phyloP scores from a whole-genome alignment of 2,797 vertebrate species.

The Champsocephalus esox region DNA sequence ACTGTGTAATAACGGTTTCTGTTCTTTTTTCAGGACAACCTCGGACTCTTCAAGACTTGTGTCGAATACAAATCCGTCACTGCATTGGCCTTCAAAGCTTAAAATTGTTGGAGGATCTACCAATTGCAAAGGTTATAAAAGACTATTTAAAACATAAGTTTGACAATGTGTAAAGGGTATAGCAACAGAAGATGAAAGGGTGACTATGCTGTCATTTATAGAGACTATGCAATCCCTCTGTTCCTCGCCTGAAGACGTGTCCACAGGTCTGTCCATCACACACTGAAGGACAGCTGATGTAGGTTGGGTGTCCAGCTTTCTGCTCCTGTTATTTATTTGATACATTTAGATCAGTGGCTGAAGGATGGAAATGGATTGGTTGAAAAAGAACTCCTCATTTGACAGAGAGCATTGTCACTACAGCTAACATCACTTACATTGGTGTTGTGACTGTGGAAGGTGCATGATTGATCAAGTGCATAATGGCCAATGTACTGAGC shows the following conservation, averaged over 20 bases:
- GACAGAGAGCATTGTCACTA: constrained; percentile 15
- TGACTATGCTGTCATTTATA: constrained; percentile 79
- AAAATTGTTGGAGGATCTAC: constrained; percentile 95
- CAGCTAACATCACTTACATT: constrained; percentile 24
- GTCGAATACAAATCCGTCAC: constrained; percentile 97
- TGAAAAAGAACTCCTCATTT: constrained; percentile 28
- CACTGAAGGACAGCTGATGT: constrained; percentile 2
- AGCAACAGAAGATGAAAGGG: constrained; percentile 47
- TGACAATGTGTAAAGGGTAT: constrained; percentile 90
- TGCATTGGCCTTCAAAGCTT: constrained; percentile 98
- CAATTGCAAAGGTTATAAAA: constrained; percentile 98
- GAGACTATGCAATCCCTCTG: constrained; percentile 97
- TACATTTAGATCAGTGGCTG: neutral
- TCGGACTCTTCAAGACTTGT: constrained; percentile 96
- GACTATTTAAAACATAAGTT: constrained; percentile 99
- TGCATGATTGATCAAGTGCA: constrained; percentile 20
- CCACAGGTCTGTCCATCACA: constrained; percentile 80
- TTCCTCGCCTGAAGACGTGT: constrained; percentile 84
- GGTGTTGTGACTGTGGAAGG: constrained; percentile 21
- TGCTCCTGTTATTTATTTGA: neutral
- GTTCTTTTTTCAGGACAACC: constrained; percentile 88
- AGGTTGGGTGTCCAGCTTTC: constrained; percentile 16
- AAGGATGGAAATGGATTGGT: constrained; percentile 18
- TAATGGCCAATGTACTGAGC: constrained; percentile 4
- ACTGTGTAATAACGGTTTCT: constrained; percentile 21